A percentile compares a stretch with the other conserved stretches of the same genome.
phyloP scores from a whole-genome alignment of 2,113 vertebrate genomes.

The Calyptomena viridis region DNA sequence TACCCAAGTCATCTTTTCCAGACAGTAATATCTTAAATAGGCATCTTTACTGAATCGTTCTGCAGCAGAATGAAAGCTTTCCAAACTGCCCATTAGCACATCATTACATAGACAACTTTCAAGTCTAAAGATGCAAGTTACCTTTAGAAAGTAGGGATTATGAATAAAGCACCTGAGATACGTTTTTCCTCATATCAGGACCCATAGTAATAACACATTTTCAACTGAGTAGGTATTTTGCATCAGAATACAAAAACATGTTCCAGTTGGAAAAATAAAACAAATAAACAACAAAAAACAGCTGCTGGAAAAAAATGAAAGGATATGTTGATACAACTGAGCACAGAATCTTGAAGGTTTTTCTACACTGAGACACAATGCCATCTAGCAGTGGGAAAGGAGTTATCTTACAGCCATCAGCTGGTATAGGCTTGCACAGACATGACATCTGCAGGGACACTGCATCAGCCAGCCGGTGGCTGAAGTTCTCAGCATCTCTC shows the following conservation, averaged over 20 bases:
- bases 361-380: not conserved
- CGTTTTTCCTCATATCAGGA: rapidly evolving
- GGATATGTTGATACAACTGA: not conserved
- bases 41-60: not conserved
- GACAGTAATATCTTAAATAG: not conserved
- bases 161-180: not conserved
- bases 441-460: not conserved
- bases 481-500: not conserved
- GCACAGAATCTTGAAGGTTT: not conserved
- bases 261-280: not conserved
- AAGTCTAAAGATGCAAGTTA: not conserved
- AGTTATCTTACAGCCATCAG: not conserved
- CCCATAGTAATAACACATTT: not conserved
- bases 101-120: not conserved
- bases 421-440: not conserved
- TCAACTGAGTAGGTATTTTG: not conserved
- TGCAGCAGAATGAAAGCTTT: not conserved
- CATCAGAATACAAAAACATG: not conserved
- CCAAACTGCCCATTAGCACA: not conserved
- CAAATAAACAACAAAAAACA: not conserved
- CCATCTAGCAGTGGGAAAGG: not conserved
- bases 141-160: not conserved
- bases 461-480: not conserved
- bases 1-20: not conserved
- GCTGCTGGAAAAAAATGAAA: not conserved